phyloP scores from a whole-genome alignment of 2,113 vertebrate genomes.

The Chionodraco myersi region DNA sequence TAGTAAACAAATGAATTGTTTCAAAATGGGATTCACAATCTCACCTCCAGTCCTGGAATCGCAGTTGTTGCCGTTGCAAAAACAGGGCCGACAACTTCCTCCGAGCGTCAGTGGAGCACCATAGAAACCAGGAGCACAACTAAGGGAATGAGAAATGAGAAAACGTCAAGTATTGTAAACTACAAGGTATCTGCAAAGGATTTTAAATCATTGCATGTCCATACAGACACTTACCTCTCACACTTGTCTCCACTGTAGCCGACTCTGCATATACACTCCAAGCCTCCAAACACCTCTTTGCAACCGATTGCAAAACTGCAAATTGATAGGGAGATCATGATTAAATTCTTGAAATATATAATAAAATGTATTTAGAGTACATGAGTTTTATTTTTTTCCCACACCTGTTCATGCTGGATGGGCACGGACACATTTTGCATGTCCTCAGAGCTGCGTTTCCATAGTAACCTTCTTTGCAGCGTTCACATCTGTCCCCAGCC shows the following conservation, averaged over 20 bases:
- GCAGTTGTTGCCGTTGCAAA: constrained; percentile 89
- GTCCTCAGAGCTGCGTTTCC: constrained; percentile 82
- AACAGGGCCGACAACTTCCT: constrained; percentile 89
- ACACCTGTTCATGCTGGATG: constrained; percentile 87
- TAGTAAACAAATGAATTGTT: not conserved
- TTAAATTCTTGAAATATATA: not conserved
- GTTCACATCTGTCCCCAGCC: constrained; percentile 90
- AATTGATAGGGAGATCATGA: constrained; percentile 11
- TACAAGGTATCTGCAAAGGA: not conserved
- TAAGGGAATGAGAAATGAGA: constrained; percentile 62
- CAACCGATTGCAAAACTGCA: constrained; percentile 92
- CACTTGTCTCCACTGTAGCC: constrained; percentile 90
- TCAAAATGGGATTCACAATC: constrained; percentile 2
- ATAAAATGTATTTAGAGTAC: not conserved
- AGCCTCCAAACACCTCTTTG: constrained; percentile 78
- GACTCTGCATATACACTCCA: constrained; percentile 89
- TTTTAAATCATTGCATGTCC: not conserved
- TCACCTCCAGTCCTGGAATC: constrained; percentile 91
- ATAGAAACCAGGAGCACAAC: constrained; percentile 94
- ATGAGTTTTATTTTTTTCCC: constrained; percentile 16
- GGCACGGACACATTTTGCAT: constrained; percentile 90
- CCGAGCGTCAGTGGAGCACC: constrained; percentile 88
- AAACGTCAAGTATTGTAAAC: not conserved
- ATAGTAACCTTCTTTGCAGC: constrained; percentile 91
- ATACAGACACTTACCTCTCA: constrained; percentile 84